These are phyloP conservation scores for Dipodomys merriami DNA, from an alignment of 2,113 vertebrate genomes.

Conservation along the genomic window DNA sequence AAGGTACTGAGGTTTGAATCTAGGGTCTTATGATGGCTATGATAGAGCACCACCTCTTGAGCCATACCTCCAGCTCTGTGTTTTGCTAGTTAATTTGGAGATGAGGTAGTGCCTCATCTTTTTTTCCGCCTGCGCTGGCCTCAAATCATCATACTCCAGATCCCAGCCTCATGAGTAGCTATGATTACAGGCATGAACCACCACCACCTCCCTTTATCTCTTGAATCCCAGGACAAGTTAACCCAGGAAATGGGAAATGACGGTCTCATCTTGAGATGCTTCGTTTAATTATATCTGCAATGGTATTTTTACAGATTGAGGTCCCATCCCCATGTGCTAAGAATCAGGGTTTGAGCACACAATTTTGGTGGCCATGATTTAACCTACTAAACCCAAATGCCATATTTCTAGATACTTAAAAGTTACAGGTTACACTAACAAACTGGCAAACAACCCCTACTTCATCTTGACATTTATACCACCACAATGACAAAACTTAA, in stretches of 20 bases:
- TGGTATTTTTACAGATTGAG: neutral
- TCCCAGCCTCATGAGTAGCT: too few relatives aligned
- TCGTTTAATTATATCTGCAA: neutral
- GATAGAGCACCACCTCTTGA: too few relatives aligned
- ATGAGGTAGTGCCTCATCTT: too few relatives aligned
- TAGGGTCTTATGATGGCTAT: neutral
- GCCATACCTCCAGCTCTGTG: too few relatives aligned
- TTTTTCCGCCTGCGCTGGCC: too few relatives aligned
- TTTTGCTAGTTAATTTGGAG: too few relatives aligned
- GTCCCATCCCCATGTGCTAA: neutral
- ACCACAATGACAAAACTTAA: neutral
- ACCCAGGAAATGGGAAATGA: neutral
- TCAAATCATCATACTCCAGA: too few relatives aligned
- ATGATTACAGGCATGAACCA: too few relatives aligned
- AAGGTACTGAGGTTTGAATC: too few relatives aligned
- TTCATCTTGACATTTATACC: slow-evolving; percentile 35
- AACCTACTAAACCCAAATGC: neutral
- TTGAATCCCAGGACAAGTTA: neutral
- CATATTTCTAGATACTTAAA: slow-evolving; percentile 39
- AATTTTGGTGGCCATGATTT: neutral
- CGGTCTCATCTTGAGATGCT: neutral
- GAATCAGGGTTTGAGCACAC: neutral
- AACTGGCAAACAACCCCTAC: neutral
- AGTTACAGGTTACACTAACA: slow-evolving; percentile 24
- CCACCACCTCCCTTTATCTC: neutral